These are phyloP conservation scores for Anthophora plumipes DNA, from an alignment of 2,888 invertebrate genomes.

Conservation along the genomic window DNA sequence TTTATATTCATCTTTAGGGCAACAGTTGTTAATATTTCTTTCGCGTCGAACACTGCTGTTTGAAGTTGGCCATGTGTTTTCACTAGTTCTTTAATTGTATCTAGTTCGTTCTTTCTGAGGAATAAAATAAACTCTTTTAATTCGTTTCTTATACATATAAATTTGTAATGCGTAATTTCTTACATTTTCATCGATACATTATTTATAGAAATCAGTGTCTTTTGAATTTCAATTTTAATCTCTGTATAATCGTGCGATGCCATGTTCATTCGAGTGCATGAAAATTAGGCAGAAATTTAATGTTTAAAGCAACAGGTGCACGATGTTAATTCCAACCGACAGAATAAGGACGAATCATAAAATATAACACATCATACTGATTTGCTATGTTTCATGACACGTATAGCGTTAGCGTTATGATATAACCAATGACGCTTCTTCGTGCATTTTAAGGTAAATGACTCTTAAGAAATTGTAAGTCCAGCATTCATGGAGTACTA, in stretches of 20 bases:
- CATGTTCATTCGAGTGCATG: background rate
- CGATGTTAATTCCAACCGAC: background rate
- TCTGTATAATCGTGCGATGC: background rate
- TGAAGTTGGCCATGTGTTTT: slow-evolving; percentile 66
- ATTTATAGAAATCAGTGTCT: slow-evolving; percentile 53
- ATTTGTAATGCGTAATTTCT: slow-evolving; percentile 22
- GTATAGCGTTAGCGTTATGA: background rate
- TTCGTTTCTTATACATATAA: background rate
- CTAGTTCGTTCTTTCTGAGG: slow-evolving; percentile 72
- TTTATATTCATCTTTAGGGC: slow-evolving; percentile 54
- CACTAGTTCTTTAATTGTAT: slow-evolving; percentile 67
- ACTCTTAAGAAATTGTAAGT: background rate
- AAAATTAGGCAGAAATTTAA: background rate
- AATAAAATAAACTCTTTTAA: background rate
- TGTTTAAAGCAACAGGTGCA: slow-evolving; percentile 13
- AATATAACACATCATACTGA: background rate
- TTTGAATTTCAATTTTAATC: slow-evolving; percentile 46
- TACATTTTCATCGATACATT: slow-evolving; percentile 62
- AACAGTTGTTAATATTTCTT: slow-evolving; percentile 50
- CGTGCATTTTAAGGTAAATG: background rate
- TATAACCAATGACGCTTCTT: background rate
- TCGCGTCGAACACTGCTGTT: slow-evolving; percentile 58
- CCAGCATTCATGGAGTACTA: background rate
- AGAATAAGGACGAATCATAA: background rate
- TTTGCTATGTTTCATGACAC: background rate